Evolutionary conservation across 2,888 invertebrate genomes (phyloP).

Genomic region (Leptura quadrifasciata): DNA sequence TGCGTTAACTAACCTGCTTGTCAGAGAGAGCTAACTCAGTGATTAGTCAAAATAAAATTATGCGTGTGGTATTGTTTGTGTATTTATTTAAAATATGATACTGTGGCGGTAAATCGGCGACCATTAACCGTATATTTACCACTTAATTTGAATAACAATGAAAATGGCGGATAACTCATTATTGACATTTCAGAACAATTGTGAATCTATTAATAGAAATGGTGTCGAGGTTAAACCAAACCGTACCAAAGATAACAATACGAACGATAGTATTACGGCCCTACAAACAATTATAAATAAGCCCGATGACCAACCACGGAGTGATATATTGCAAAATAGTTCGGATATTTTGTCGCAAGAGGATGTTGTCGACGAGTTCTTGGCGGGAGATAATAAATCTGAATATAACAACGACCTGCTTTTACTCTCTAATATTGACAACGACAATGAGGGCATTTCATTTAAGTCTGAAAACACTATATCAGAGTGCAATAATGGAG

Average conservation of each 20-base stretch:
- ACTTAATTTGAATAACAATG: slow-evolving; percentile 54
- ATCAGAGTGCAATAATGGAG: slow-evolving; percentile 52
- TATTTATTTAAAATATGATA: slow-evolving; percentile 36
- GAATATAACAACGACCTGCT: slow-evolving; percentile 59
- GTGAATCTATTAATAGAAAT: slow-evolving; percentile 63
- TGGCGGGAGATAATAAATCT: slow-evolving; percentile 68
- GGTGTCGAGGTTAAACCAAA: slow-evolving; percentile 59
- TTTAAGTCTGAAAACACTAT: slow-evolving; percentile 50
- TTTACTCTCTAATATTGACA: slow-evolving; percentile 51
- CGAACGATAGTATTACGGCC: slow-evolving; percentile 58
- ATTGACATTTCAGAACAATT: slow-evolving; percentile 62
- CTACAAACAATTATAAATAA: slow-evolving; percentile 55
- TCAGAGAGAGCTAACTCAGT: slow-evolving; percentile 36
- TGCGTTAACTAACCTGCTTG: slow-evolving; percentile 40
- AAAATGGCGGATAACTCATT: slow-evolving; percentile 64
- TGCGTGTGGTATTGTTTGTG: slow-evolving; percentile 32
- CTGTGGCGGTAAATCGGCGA: slow-evolving; percentile 39
- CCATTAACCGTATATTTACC: not conserved
- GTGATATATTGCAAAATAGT: slow-evolving; percentile 52
- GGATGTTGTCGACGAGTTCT: slow-evolving; percentile 68
- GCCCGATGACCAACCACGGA: slow-evolving; percentile 51
- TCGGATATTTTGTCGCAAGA: slow-evolving; percentile 64
- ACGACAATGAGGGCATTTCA: slow-evolving; percentile 57
- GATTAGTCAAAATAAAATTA: slow-evolving; percentile 37
- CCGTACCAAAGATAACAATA: slow-evolving; percentile 50